A percentile compares a stretch with the other conserved stretches of the same genome.
Conservation (phyloP, 2,797 vertebrate genomes). For the Anguilla obscura region DNA sequence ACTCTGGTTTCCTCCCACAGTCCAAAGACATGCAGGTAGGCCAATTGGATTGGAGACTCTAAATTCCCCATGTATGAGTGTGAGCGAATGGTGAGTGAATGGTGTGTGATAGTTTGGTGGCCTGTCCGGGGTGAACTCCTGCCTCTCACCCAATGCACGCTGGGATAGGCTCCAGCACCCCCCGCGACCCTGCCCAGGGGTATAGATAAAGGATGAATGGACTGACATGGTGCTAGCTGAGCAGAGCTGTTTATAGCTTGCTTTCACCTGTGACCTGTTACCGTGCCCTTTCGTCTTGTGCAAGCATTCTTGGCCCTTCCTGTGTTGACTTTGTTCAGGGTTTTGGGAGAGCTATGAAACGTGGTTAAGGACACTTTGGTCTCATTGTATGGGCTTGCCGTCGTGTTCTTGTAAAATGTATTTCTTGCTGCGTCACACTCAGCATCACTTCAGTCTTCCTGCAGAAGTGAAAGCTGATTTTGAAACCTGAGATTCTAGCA, state of each 20-base stretch:
- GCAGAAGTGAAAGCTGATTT: background rate
- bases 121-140: too few relatives aligned
- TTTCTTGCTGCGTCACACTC: background rate
- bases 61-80: too few relatives aligned
- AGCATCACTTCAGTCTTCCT: background rate
- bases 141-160: too few relatives aligned
- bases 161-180: too few relatives aligned
- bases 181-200: too few relatives aligned
- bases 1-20: too few relatives aligned
- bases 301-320: background rate
- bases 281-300: background rate
- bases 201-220: too few relatives aligned
- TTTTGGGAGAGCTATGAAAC: background rate
- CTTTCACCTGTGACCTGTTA: background rate
- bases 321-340: background rate
- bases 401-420: background rate
- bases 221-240: background rate
- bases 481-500: background rate
- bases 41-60: too few relatives aligned
- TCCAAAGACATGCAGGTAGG: too few relatives aligned
- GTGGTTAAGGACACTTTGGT: background rate
- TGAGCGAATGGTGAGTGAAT: too few relatives aligned
- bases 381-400: background rate
- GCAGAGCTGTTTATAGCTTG: background rate
- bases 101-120: too few relatives aligned